A percentile compares a stretch with the other conserved stretches of the same genome.
Conservation (phyloP, 2,113 vertebrate species). For the Hippolais icterina region DNA sequence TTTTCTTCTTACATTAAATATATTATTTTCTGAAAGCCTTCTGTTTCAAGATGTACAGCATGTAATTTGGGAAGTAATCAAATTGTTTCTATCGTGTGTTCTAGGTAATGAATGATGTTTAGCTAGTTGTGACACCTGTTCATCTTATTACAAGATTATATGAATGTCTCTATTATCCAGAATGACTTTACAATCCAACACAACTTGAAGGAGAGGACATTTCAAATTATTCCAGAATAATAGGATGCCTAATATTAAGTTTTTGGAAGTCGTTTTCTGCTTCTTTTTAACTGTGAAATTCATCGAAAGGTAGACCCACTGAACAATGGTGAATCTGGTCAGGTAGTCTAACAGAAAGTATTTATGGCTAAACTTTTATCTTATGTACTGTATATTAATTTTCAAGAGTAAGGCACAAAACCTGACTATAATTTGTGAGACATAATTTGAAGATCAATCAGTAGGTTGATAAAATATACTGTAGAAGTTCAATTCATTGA, state of each 20-base stretch:
- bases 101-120: not conserved
- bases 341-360: not conserved
- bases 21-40: not conserved
- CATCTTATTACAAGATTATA: not conserved
- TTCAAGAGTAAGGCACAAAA: not conserved
- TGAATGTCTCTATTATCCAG: not conserved
- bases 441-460: not conserved
- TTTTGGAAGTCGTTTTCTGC: not conserved
- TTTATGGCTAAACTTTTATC: not conserved
- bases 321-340: not conserved
- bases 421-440: not conserved
- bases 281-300: not conserved
- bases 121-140: not conserved
- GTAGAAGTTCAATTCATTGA: not conserved
- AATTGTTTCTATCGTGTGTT: not conserved
- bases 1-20: not conserved
- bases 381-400: not conserved
- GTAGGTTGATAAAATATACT: not conserved
- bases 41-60: not conserved
- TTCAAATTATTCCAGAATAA: not conserved
- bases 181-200: not conserved
- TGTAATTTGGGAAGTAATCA: not conserved
- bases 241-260: not conserved
- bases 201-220: not conserved
- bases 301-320: not conserved